Base-by-base conservation (phyloP, 1,140 invertebrate species). In the Achroia grisella region DNA sequence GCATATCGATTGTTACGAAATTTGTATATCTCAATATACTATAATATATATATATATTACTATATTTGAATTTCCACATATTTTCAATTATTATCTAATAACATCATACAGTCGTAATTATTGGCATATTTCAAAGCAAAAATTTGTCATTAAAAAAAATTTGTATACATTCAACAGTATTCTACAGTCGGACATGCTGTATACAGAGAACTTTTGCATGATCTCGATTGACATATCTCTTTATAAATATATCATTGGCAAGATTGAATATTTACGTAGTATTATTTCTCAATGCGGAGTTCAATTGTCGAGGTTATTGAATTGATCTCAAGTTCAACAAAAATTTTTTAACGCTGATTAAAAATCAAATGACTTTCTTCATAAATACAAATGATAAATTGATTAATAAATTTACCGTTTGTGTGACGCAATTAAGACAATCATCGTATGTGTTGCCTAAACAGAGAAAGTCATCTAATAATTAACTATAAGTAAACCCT, bases 291-390 rank as follows among this genome's bases (percentile, higher is more conserved):
- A n/a, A 35, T 10, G 9, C 36, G 42, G 36, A 51, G 29, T 6
- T 14, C 27, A 1, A 40, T 10, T 3, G 32, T 44, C 42, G 41
- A 45, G 10, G 43, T 11, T 4, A 5, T 17, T 1, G 40, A 39
- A 34, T 50, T 33, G 14, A 50, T 39, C 8, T 44, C 31, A 34
- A 50, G 44, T n/a, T n/a, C n/a, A n/a, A 40, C 48, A 11, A 50
- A 34, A 39, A 44, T 44, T n/a, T n/a, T 45, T 51, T 44, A 13
- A 8, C 8, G 1, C 11, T 14, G 37, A 34, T 8, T 41, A 14
- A 43, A 37, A 15, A 40, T 44, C 0, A 6, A 45, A 32, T 1
- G 11, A 11, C 40, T 46, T 37, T 50, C 41, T 44, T 51, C 11
- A 34, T 37, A 8, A 9, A 45, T 51, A 44, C 10, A 23, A 51